Conservation (phyloP, 2,797 vertebrate genomes). For the Myotis myotis region DNA sequence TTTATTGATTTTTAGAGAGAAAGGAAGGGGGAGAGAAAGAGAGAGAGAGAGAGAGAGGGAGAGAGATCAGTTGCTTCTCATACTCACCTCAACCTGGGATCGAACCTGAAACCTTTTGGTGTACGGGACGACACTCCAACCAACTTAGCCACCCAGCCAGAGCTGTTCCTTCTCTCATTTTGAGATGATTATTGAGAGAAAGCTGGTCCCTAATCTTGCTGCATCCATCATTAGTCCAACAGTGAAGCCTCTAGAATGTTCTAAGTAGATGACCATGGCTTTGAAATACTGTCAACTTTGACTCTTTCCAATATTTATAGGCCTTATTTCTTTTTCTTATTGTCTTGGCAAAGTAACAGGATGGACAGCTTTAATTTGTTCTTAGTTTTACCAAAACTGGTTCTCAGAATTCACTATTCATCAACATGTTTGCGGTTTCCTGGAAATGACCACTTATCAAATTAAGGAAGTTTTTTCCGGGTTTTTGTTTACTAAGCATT, state of each 20-base stretch:
- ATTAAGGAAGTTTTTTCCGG: neutral
- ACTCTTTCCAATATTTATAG: neutral
- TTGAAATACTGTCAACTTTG: neutral
- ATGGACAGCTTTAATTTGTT: neutral
- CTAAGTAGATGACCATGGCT: neutral
- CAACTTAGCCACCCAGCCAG: neutral
- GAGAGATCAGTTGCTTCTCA: no score
- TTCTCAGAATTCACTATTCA: neutral
- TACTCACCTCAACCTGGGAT: neutral
- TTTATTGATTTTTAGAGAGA: neutral
- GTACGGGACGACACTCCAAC: neutral
- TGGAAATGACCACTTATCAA: constrained; percentile 5
- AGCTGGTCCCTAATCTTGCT: neutral
- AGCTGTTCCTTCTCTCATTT: neutral
- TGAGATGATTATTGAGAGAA: neutral
- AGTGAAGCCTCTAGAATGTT: neutral
- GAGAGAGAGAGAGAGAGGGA: no score
- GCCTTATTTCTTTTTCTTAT: neutral
- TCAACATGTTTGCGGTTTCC: neutral
- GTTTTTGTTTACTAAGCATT: neutral
- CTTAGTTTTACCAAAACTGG: neutral
- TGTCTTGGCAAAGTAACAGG: neutral
- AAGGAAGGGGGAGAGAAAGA: no score
- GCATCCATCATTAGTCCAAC: neutral
- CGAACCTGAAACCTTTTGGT: neutral